Evolutionary conservation across 2,797 vertebrate genomes (phyloP).

Genomic region (Pseudopleuronectes americanus): DNA sequence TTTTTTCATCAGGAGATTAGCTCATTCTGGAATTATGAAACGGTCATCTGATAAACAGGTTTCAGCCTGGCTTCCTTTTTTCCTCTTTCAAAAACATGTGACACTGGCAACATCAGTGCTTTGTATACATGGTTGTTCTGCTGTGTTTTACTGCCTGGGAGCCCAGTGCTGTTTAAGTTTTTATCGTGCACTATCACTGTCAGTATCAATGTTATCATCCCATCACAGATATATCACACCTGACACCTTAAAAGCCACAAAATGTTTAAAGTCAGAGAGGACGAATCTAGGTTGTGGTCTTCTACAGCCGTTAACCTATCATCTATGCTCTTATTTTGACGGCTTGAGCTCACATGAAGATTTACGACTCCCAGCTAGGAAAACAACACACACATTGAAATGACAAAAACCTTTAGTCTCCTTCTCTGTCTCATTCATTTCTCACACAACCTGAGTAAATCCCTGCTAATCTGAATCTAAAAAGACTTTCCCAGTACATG

Average conservation of each 20-base stretch:
- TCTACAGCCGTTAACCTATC: background rate
- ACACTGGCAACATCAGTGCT: slow-evolving; percentile 19
- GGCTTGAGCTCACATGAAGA: no score
- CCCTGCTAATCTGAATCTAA: background rate
- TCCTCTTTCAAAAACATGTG: slow-evolving; percentile 53
- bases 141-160: background rate
- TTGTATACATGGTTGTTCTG: background rate
- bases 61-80: slow-evolving; percentile 29
- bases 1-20: slow-evolving; percentile 56
- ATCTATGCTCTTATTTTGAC: background rate
- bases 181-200: background rate
- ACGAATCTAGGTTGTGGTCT: background rate
- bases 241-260: background rate
- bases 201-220: background rate
- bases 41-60: slow-evolving; percentile 53
- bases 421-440: background rate
- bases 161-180: background rate
- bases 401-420: background rate
- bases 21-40: slow-evolving; percentile 75
- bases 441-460: background rate
- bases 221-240: background rate
- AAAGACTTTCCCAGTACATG: slow-evolving; percentile 7
- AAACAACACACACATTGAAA: slow-evolving; percentile 9
- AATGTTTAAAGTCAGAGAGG: background rate
- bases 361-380: background rate